Conservation (phyloP, 2,797 vertebrate species). For the Eremophila alpestris region DNA sequence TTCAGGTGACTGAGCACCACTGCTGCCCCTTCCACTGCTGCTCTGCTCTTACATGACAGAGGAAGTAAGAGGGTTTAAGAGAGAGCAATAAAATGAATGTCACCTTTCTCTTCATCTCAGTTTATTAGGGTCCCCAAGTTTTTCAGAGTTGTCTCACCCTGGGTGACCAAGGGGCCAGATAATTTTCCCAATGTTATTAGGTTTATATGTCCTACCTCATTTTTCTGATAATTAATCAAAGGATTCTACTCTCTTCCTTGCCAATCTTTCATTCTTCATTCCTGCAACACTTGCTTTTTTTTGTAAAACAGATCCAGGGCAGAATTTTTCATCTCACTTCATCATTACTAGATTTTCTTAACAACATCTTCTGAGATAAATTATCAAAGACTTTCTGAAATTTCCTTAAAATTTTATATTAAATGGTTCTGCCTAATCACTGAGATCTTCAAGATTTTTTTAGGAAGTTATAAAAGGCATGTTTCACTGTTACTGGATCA, state of each 20-base stretch:
- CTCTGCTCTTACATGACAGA: accelerated
- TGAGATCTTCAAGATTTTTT: neutral
- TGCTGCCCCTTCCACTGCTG: neutral
- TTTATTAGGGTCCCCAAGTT: neutral
- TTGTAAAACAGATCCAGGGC: neutral
- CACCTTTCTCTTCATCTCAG: neutral
- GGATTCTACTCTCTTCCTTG: neutral
- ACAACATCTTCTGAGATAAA: neutral
- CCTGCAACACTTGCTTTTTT: neutral
- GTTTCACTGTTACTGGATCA: neutral
- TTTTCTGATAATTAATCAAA: neutral
- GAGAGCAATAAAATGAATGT: neutral
- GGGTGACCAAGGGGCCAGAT: neutral
- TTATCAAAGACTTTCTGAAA: neutral
- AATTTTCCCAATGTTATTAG: neutral
- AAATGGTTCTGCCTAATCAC: neutral
- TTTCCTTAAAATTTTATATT: neutral
- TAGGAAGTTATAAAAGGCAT: neutral
- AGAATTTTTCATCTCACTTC: neutral
- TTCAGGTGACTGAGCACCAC: accelerated
- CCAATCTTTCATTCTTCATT: neutral
- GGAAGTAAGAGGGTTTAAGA: neutral
- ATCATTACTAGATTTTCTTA: neutral
- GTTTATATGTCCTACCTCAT: neutral
- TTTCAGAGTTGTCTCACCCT: neutral